A percentile compares a stretch with the other conserved stretches of the same genome.
Conservation (phyloP, 1,140 invertebrate species). For the Drosophila mayri region DNA sequence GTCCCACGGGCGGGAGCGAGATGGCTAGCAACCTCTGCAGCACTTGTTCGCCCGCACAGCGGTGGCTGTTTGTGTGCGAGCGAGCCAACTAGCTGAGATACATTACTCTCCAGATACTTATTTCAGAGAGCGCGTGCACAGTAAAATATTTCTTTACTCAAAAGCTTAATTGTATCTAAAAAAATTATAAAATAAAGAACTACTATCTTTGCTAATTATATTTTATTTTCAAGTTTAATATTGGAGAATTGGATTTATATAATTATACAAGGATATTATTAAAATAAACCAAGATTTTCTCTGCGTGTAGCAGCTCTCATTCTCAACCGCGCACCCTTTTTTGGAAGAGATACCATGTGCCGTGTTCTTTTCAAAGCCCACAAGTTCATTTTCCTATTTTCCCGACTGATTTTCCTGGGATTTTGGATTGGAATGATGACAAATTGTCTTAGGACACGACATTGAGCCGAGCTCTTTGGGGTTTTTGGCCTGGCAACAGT, state of each 20-base stretch:
- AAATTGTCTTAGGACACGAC: conserved; percentile 46
- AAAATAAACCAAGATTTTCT: neutral
- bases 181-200: neutral
- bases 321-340: conserved; percentile 33
- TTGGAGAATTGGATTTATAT: neutral
- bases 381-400: conserved; percentile 33
- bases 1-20: conserved; percentile 1
- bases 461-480: conserved; percentile 18
- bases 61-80: conserved; percentile 24
- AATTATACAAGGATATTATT: neutral
- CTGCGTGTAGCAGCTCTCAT: neutral
- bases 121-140: conserved; percentile 18
- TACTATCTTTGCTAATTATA: neutral
- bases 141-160: neutral
- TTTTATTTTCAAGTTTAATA: neutral
- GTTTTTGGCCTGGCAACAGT: conserved; percentile 5
- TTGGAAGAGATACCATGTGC: conserved; percentile 16
- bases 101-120: conserved; percentile 56
- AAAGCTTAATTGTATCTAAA: neutral
- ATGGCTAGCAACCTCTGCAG: conserved; percentile 3
- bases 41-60: conserved; percentile 42
- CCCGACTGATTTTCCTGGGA: conserved; percentile 30
- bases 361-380: conserved; percentile 22
- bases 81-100: conserved; percentile 6
- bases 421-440: conserved; percentile 37